Evolutionary conservation across 2,888 invertebrate genomes (phyloP), one percentile per base, ranked within the genome.

Genomic region (Diaperis boleti): DNA sequence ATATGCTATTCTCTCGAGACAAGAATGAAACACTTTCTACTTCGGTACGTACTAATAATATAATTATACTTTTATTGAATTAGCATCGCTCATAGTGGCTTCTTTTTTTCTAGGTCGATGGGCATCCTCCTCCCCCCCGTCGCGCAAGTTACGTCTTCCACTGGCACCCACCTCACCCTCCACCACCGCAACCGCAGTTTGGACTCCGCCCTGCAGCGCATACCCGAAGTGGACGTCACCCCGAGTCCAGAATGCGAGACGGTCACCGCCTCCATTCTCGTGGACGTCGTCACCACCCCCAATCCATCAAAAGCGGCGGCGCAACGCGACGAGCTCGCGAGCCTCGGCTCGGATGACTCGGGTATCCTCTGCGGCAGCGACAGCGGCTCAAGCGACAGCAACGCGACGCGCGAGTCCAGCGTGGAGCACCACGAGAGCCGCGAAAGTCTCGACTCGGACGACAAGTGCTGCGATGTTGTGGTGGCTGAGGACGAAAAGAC

Each of bases 151-250:
- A 83, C 83, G 31, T 82, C 82, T 52, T 82, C 72, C 11, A 82
- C 83, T 11, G 72, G 78, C 66, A 82, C 82, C 61, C 83, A 83
- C 68, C 74, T 81, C n/a, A 83, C 90, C 69, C 88, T 89, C 75
- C 92, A 93, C 80, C 94, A 94, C 82, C 88, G 95, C 74, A 95
- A 95, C 84, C 88, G 95, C 70, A 94, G 94, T 79, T 84, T 95
- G 80, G 95, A 95, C 81, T 95, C 94, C 61, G 95, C 94, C 64
- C 85, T 94, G 68, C 94, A 94, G 81, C 86, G 92, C 81, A 94
- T 95, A 79, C 94, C 94, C 64, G 94, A 94, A 85, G 93, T 91
- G 77, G 90, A 91, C 83, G 84, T 87, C 6, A 87, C 86, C 8
- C 87, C 87, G n/a, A 86, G 86, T 73, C 87, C 88, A 18, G 87